Evolutionary conservation across 2,888 invertebrate genomes (phyloP), one percentile per base, ranked within the genome.

Genomic region (Rhopalosiphum nymphaeae): DNA sequence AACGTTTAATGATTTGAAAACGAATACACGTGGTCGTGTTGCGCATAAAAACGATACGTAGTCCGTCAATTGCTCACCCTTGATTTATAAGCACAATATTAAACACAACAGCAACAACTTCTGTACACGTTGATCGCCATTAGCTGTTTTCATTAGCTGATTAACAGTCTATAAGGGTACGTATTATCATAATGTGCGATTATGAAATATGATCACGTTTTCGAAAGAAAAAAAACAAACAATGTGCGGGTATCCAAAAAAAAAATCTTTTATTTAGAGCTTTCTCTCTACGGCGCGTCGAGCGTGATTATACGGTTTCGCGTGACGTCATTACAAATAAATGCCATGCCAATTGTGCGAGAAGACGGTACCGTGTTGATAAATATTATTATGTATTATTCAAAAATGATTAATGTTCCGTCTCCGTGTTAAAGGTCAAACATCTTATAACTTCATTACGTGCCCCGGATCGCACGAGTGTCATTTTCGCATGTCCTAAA

Each of bases 361-460:
- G 87, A 61, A 61, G 92, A 61, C 87, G 91, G 25, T 53, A 49
- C 49, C 42, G 25, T n/a, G 89, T 61, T 78, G 84, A 89, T 93
- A 85, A 89, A 89, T 78, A 93, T 56, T 67, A 78, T 46, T 67
- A 78, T 46, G 44, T 86, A 92, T 29, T 92, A 85, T 86, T 89
- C 84, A 56, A 93, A 90, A 90, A 93, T 93, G 57, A 93, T 93
- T 90, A 90, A 93, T 57, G 56, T 36, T 10, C n/a, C 26, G 26
- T 21, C 87, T 44, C 46, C 85, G 93, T 57, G 85, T 85, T n/a
- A 90, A 90, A 93, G 46, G 93, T 93, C 93, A 56, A 61, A 56
- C 29, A 46, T 93, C 29, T 88, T 92, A 88, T 67, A 53, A 78
- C 36, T 67, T 49, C 88, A 88, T 92, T 67, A 49, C 49, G 16